Evolutionary conservation across 2,888 invertebrate species (phyloP).

Genomic region (Drosophila melanosoma): DNA sequence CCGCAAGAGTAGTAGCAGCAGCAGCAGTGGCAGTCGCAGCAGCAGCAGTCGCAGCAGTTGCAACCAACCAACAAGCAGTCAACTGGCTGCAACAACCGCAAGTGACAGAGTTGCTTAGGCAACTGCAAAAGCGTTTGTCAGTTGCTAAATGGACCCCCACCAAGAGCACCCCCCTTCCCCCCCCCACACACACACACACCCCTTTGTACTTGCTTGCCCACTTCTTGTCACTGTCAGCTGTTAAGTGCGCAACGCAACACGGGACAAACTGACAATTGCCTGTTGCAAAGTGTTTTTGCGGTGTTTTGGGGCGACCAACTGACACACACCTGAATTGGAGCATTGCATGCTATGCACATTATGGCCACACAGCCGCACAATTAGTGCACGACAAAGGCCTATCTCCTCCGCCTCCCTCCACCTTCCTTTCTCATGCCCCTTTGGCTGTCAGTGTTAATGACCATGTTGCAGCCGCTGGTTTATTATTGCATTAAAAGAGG

Average conservation of each 20-base stretch:
- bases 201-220: not conserved
- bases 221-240: slow-evolving; percentile 41
- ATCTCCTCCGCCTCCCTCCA: not conserved
- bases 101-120: slow-evolving; percentile 73
- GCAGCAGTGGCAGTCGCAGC: slow-evolving; percentile 8
- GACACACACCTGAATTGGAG: slow-evolving; percentile 81
- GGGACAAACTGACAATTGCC: slow-evolving; percentile 73
- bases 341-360: slow-evolving; percentile 76
- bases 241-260: slow-evolving; percentile 14
- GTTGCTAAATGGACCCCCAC: slow-evolving; percentile 57
- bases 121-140: slow-evolving; percentile 56
- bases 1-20: not conserved
- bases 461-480: slow-evolving; percentile 64
- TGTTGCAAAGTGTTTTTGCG: slow-evolving; percentile 75
- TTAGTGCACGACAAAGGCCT: slow-evolving; percentile 76
- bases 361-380: slow-evolving; percentile 70
- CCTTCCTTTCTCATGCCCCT: not conserved
- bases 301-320: slow-evolving; percentile 70
- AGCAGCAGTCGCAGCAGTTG: slow-evolving; percentile 3
- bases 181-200: not conserved
- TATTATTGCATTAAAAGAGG: slow-evolving; percentile 81
- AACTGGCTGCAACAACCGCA: slow-evolving; percentile 65
- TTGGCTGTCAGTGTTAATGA: slow-evolving; percentile 79
- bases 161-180: not conserved
- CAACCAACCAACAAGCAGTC: slow-evolving; percentile 9